Conservation (phyloP, 2,888 invertebrate species). For the Drosophila maculinotata region DNA sequence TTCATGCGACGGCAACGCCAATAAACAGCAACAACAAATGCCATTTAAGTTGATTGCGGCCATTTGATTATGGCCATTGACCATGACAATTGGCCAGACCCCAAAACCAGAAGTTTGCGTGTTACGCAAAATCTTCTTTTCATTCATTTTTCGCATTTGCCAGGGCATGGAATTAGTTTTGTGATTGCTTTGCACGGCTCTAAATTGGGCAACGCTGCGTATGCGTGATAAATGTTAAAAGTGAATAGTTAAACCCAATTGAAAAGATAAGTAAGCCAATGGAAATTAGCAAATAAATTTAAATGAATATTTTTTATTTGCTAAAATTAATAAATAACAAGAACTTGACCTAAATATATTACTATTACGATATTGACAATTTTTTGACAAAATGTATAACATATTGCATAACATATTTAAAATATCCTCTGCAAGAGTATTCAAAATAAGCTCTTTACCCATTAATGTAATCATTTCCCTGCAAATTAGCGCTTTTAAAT, state of each 20-base stretch:
- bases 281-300: too few relatives aligned
- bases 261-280: too few relatives aligned
- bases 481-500: background rate
- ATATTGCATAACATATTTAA: too few relatives aligned
- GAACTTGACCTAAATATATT: background rate
- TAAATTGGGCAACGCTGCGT: slow-evolving; percentile 18
- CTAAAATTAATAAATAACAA: background rate
- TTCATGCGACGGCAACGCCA: slow-evolving; percentile 37
- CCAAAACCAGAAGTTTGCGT: background rate
- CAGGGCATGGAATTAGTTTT: slow-evolving; percentile 10
- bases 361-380: too few relatives aligned
- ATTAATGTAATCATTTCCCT: background rate
- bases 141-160: slow-evolving; percentile 11
- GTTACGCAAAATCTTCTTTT: slow-evolving; percentile 1
- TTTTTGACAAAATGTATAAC: too few relatives aligned
- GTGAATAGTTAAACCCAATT: too few relatives aligned
- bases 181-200: slow-evolving; percentile 17
- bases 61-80: slow-evolving; percentile 62
- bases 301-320: too few relatives aligned
- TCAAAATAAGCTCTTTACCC: background rate
- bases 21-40: slow-evolving; percentile 29
- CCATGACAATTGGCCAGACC: slow-evolving; percentile 21
- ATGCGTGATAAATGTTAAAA: slow-evolving; percentile 25
- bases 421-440: too few relatives aligned
- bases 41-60: slow-evolving; percentile 60